phyloP scores from a whole-genome alignment of 2,113 vertebrate species.

The Spea bombifrons region DNA sequence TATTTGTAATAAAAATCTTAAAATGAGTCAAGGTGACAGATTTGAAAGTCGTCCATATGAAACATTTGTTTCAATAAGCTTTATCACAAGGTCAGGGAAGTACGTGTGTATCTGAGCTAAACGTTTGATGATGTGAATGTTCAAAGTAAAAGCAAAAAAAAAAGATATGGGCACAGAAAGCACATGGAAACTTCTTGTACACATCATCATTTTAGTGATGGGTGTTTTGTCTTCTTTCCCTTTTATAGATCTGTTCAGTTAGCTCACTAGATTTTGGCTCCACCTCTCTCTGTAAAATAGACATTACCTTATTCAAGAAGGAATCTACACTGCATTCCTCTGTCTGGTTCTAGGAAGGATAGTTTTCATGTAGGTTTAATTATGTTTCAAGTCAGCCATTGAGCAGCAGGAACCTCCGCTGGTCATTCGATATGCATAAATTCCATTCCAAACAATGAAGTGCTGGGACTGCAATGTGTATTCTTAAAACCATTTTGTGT shows the following conservation, averaged over 20 bases:
- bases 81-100: too few species aligned
- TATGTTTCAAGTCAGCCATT: constrained; percentile 27
- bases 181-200: constrained; percentile 19
- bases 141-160: not conserved
- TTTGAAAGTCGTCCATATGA: too few species aligned
- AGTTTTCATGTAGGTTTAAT: constrained; percentile 44
- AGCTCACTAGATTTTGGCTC: constrained; percentile 70
- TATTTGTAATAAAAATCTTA: too few species aligned
- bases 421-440: constrained; percentile 18
- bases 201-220: constrained; percentile 28
- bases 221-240: constrained; percentile 50
- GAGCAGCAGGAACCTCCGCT: constrained; percentile 21
- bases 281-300: constrained; percentile 76
- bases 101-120: too few species aligned
- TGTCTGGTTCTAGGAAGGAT: constrained; percentile 63
- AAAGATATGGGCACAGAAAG: not conserved
- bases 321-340: constrained; percentile 71
- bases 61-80: too few species aligned
- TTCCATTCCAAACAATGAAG: too few species aligned
- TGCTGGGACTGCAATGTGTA: too few species aligned
- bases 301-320: constrained; percentile 97
- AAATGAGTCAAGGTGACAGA: too few species aligned
- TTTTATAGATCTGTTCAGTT: constrained; percentile 70
- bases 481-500: too few species aligned
- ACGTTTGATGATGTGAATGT: too few species aligned